Conservation (phyloP, 2,113 vertebrate genomes). For the Merops nubicus region DNA sequence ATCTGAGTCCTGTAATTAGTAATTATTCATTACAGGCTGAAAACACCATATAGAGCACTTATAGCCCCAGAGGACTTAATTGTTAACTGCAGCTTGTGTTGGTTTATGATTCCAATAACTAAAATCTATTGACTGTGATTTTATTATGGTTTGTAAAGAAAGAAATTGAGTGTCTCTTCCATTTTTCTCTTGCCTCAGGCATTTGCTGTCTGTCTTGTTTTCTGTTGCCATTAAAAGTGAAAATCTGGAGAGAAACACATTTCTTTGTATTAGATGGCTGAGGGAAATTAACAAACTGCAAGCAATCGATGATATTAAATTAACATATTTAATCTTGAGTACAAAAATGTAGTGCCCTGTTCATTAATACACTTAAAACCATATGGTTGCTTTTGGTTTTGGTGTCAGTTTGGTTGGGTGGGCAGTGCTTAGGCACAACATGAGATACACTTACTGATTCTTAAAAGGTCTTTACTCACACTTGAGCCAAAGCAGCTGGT, state of each 20-base stretch:
- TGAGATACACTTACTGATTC: slow-evolving; percentile 75
- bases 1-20: slow-evolving; percentile 34
- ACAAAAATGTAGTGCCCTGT: slow-evolving; percentile 39
- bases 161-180: background rate
- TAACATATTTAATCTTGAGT: slow-evolving; percentile 50
- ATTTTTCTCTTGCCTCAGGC: slow-evolving; percentile 3
- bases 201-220: slow-evolving; percentile 35
- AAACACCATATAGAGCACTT: background rate
- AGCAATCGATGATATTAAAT: slow-evolving; percentile 16
- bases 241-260: background rate
- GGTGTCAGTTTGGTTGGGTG: slow-evolving; percentile 70
- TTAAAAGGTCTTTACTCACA: slow-evolving; percentile 82
- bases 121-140: slow-evolving; percentile 56
- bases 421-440: slow-evolving; percentile 72
- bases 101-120: slow-evolving; percentile 54
- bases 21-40: slow-evolving; percentile 32
- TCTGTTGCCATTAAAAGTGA: slow-evolving; percentile 7
- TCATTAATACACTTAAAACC: slow-evolving; percentile 63
- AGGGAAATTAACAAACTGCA: background rate
- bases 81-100: slow-evolving; percentile 27
- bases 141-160: slow-evolving; percentile 58
- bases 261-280: background rate
- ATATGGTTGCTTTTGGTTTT: slow-evolving; percentile 74
- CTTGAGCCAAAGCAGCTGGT: slow-evolving; percentile 82
- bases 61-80: background rate